Evolutionary conservation across 2,797 vertebrate genomes (phyloP), one percentile per base, ranked within the genome.

Genomic region (Poecilia velifera): DNA sequence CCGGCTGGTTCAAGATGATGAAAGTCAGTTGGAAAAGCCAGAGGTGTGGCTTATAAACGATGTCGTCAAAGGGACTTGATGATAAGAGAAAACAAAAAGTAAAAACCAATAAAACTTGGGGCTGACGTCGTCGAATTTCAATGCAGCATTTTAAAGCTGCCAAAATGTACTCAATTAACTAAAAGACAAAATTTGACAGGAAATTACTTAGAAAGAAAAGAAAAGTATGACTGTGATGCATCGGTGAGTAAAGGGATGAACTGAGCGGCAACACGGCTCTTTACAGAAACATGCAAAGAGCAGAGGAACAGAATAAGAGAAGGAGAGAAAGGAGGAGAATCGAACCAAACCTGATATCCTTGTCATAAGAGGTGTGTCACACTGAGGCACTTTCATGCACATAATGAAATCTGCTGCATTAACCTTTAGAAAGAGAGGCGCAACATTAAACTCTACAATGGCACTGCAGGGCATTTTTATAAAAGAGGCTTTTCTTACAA

Each of bases 391-490:
- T 86, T 90, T 84, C 71, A 82, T 82, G 70, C 83, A 90, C 78
- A 59, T 88, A 90, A 91, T 88, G 81, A 90, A 81, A 85, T 78
- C 73, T 81, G n/a, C 82, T 72, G 83, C 71, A 57, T 71, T 79
- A 88, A 87, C 88, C 88, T 91, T 89, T 88, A 83, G 80, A 92
- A 78, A 87, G 78, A 80, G 55, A 39, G 53, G 73, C n/a, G 70
- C 74, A 79, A 86, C 83, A 88, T 89, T 82, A 78, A 77, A 84
- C 55, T 70, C 46, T 77, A 77, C 80, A 85, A 83, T 83, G 87
- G 62, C 36, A 53, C 70, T 73, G 80, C 80, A 75, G 81, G 89
- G 84, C 85, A 84, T 87, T 84, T 86, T 81, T 45, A 62, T 80
- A 76, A 80, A 73, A 8, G 57, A 72, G 80, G 76, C 85, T 87